phyloP scores from a whole-genome alignment of 2,797 vertebrate species.

The Tenualosa thibaudeaui region DNA sequence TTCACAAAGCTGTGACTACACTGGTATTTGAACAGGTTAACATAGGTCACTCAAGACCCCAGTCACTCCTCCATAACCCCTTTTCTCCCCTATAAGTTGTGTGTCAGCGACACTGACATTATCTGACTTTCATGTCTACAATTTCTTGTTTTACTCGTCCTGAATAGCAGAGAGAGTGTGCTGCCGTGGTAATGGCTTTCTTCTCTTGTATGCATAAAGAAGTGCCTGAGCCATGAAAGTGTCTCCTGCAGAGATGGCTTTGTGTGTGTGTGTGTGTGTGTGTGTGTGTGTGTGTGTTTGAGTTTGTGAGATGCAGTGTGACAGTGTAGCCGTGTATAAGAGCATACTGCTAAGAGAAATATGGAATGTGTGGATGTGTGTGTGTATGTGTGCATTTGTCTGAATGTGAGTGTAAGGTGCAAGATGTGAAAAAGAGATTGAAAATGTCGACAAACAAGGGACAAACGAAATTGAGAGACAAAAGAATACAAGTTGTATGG shows the following conservation, averaged over 20 bases:
- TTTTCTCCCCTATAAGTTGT: background rate
- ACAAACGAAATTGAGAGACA: background rate
- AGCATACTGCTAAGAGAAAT: background rate
- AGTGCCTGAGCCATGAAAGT: background rate
- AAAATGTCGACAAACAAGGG: background rate
- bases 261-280: background rate
- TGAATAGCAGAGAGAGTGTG: background rate
- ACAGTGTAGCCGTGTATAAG: background rate
- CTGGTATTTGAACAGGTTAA: background rate
- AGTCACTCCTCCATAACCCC: background rate
- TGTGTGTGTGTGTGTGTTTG: background rate
- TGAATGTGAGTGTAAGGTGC: background rate
- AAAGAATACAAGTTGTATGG: background rate
- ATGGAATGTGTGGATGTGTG: background rate
- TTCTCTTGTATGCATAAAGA: slow-evolving; percentile 15
- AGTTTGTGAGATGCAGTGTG: background rate
- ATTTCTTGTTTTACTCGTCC: background rate
- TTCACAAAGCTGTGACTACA: background rate
- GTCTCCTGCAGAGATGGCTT: background rate
- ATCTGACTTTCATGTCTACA: background rate
- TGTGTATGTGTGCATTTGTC: background rate
- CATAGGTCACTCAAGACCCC: background rate
- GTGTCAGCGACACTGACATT: slow-evolving; percentile 6
- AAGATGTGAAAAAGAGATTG: background rate
- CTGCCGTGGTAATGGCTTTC: background rate